Conservation (phyloP, 2,797 vertebrate species). For the Bradypus variegatus region DNA sequence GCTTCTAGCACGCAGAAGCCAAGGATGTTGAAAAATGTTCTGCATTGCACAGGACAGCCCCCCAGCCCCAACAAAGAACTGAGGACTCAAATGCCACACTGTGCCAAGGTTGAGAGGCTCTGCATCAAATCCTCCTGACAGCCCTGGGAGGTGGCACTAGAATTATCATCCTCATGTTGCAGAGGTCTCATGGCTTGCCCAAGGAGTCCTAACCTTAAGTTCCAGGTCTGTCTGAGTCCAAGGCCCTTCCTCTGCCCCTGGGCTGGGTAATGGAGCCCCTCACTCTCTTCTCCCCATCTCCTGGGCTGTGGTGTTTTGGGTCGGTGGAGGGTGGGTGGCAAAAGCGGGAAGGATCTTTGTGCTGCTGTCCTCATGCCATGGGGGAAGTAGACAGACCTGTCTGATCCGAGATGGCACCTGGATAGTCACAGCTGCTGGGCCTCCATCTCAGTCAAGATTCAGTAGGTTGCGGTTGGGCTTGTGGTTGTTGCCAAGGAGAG, state of each 20-base stretch:
- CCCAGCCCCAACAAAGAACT: neutral
- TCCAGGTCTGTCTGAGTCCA: neutral
- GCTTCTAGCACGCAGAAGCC: neutral
- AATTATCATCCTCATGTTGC: neutral
- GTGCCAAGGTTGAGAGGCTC: neutral
- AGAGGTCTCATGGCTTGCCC: neutral
- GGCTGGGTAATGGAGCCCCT: fast-evolving
- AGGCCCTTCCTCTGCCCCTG: too few relatives aligned
- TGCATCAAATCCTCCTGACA: neutral
- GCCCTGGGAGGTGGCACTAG: neutral
- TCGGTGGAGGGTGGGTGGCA: fast-evolving
- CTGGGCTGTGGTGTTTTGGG: too few relatives aligned
- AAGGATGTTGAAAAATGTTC: neutral
- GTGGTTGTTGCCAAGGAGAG: too few relatives aligned
- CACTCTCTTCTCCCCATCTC: neutral
- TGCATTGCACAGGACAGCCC: neutral
- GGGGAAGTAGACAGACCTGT: neutral
- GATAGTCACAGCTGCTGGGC: too few relatives aligned
- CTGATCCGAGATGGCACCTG: too few relatives aligned
- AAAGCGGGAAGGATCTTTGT: neutral
- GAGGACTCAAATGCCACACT: neutral
- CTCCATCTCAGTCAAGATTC: too few relatives aligned
- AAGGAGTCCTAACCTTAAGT: neutral
- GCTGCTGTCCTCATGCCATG: too few relatives aligned
- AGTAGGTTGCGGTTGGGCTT: too few relatives aligned